Conservation (phyloP, 2,797 vertebrate genomes). For the Aeoliscus strigatus region DNA sequence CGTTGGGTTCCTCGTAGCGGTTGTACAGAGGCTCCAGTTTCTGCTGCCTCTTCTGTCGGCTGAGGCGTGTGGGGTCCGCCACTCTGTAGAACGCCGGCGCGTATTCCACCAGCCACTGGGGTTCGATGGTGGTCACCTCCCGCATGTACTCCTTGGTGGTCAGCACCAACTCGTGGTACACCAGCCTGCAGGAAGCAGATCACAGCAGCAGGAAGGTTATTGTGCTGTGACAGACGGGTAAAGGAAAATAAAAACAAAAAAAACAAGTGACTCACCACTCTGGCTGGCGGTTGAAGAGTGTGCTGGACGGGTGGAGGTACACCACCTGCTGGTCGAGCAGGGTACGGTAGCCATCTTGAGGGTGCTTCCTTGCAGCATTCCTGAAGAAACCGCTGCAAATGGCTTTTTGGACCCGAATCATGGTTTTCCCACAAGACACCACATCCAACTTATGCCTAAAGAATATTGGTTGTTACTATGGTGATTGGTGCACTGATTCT, state of each 20-base stretch:
- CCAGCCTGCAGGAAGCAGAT: conserved; percentile 79
- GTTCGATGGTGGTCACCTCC: conserved; percentile 97
- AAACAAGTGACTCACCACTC: conserved; percentile 86
- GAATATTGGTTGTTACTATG: too few species aligned
- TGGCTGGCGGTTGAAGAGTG: conserved; percentile 89
- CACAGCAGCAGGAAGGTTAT: too few species aligned
- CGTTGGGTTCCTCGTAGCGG: conserved; percentile 95
- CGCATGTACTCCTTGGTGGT: conserved; percentile 99
- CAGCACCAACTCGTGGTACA: conserved; percentile 95
- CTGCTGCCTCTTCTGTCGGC: conserved; percentile 98
- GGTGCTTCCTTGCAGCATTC: conserved; percentile 89
- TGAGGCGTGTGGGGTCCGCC: conserved; percentile 93
- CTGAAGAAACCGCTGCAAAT: conserved; percentile 93
- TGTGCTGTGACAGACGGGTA: too few species aligned
- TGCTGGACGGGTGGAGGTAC: conserved; percentile 89
- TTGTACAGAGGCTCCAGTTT: conserved; percentile 94
- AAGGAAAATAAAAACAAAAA: too few species aligned
- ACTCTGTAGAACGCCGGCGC: conserved; percentile 97
- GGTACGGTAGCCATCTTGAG: conserved; percentile 86
- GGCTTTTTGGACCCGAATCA: conserved; percentile 87
- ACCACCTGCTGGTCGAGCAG: conserved; percentile 91
- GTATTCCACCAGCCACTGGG: conserved; percentile 97
- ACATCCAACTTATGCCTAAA: conserved; percentile 89
- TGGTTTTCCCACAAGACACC: conserved; percentile 87
- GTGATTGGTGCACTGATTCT: too few species aligned